Conservation (phyloP, 1,140 invertebrate species). For the Ruditapes philippinarum region DNA sequence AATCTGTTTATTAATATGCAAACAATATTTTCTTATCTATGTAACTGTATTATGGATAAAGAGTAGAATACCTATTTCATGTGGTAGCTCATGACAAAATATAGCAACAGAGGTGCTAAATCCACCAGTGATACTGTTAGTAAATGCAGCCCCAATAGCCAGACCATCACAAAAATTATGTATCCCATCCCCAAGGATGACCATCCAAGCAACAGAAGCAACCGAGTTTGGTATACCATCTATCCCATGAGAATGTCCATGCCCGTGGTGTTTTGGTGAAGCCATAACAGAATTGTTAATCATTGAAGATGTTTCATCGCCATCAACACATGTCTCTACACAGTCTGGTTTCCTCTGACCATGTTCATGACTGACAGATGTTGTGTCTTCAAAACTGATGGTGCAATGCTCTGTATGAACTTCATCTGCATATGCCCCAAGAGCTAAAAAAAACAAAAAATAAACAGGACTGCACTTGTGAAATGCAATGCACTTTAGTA, state of each 20-base stretch:
- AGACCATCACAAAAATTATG: slow-evolving; percentile 88
- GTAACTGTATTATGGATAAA: too few relatives aligned
- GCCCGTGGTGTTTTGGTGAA: slow-evolving; percentile 58
- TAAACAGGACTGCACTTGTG: too few relatives aligned
- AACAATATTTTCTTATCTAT: too few relatives aligned
- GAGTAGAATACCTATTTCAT: slow-evolving; percentile 97
- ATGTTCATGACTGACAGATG: slow-evolving; percentile 54
- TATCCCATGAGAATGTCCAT: slow-evolving; percentile 74
- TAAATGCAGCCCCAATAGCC: slow-evolving; percentile 93
- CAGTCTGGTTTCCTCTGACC: slow-evolving; percentile 67
- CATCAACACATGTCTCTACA: slow-evolving; percentile 33
- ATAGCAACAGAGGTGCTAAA: slow-evolving; percentile 97
- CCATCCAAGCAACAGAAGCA: slow-evolving; percentile 82
- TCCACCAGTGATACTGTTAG: slow-evolving; percentile 94
- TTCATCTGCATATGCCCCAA: slow-evolving; percentile 77
- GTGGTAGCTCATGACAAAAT: slow-evolving; percentile 97
- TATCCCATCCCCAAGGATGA: slow-evolving; percentile 87
- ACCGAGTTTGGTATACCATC: slow-evolving; percentile 74
- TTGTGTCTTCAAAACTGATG: slow-evolving; percentile 32
- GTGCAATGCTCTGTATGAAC: slow-evolving; percentile 65
- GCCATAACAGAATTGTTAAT: background rate
- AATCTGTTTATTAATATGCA: too few relatives aligned
- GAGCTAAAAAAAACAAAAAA: slow-evolving; percentile 66
- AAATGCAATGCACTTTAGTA: too few relatives aligned
- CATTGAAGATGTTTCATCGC: slow-evolving; percentile 56